Evolutionary conservation across 2,888 invertebrate genomes (phyloP), one percentile per base, ranked within the genome.

Genomic region (Gibbula magus): DNA sequence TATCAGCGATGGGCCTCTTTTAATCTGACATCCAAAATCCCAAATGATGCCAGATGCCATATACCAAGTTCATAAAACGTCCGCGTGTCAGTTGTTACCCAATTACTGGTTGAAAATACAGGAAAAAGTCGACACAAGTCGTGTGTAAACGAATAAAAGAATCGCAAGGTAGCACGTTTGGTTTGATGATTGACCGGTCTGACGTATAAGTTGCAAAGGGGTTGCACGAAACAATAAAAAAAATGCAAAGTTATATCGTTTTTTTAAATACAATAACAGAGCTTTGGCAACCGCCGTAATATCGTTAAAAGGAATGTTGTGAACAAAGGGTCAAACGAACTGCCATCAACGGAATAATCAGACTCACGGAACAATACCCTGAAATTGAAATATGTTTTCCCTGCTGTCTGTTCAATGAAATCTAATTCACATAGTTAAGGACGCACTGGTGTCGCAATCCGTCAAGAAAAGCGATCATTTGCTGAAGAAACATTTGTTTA

Each of bases 11-110:
- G 3, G 13, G 13, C 29, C 22, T 29, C 16, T 61, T 29, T 61
- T 61, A 61, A 61, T 61, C 29, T 61, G 61, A 61, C 61, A 61
- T 29, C 61, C 25, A 61, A 61, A 61, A 29, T 61, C 61, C 61
- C 61, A 61, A 61, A 61, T 61, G 61, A 61, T 16, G 29, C 61
- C 61, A 61, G 61, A 61, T 61, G 61, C 61, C 61, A 61, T 61
- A 61, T 61, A 61, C 61, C 25, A 61, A 61, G 29, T 61, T 61
- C 61, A 61, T 61, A 61, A 61, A 61, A 61, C 22, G 61, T 61
- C 61, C 61, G 29, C 29, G 61, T 61, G 61, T 61, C 61, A 61
- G 16, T 61, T 29, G 29, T 61, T 61, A 61, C 29, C 61, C 61
- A 61, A 61, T 61, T 61, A 61, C 61, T 25, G 25, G 61, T 61